A percentile compares a stretch with the other conserved stretches of the same genome.
Conservation (phyloP, 2,888 invertebrate genomes). For the Drosophila quinaria region DNA sequence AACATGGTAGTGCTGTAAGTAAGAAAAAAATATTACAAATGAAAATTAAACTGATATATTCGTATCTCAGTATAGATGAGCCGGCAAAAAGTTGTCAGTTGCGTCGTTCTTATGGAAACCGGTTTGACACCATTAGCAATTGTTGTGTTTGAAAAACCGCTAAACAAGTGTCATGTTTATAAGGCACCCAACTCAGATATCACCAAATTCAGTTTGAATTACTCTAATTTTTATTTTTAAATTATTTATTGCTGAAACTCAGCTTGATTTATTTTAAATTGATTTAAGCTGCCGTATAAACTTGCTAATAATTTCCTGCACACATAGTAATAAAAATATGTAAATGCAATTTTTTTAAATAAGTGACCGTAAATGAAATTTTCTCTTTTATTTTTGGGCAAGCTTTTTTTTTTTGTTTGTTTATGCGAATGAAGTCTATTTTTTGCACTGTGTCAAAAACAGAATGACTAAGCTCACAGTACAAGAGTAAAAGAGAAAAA, state of each 20-base stretch:
- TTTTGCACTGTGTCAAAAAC: constrained; percentile 58
- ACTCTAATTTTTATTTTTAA: background rate
- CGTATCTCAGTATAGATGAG: constrained; percentile 3
- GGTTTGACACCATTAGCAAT: constrained; percentile 53
- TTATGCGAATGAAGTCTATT: constrained; percentile 41
- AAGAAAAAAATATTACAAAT: background rate
- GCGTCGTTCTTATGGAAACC: constrained; percentile 61
- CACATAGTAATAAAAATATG: constrained; percentile 5
- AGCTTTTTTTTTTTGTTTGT: constrained; percentile 16
- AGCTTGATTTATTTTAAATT: background rate
- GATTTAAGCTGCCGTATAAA: background rate
- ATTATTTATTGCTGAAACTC: background rate
- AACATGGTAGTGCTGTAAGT: constrained; percentile 77
- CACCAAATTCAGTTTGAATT: no score
- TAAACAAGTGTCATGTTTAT: constrained; percentile 8
- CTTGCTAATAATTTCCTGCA: constrained; percentile 1
- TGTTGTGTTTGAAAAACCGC: constrained; percentile 17
- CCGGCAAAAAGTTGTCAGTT: constrained; percentile 49
- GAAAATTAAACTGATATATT: background rate
- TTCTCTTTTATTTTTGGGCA: constrained; percentile 64
- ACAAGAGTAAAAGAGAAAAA: constrained; percentile 48
- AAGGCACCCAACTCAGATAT: background rate
- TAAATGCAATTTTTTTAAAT: constrained; percentile 35
- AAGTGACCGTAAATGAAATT: constrained; percentile 37
- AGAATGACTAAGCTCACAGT: constrained; percentile 72